Evolutionary conservation across 2,113 vertebrate genomes (phyloP).

Genomic region (Corythoichthys haematopterus): DNA sequence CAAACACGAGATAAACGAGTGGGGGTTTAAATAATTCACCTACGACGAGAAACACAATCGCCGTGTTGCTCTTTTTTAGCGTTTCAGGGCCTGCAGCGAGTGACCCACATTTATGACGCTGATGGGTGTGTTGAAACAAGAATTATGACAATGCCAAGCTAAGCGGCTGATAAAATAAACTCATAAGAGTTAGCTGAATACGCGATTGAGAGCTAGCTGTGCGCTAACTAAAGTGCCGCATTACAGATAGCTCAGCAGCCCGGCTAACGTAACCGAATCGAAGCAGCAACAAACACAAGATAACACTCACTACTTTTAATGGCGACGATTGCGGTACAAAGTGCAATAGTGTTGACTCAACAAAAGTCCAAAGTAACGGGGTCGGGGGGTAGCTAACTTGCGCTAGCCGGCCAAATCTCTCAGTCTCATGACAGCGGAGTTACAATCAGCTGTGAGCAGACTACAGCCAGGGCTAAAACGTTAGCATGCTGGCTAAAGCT

Average conservation of each 20-base stretch:
- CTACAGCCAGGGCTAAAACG: constrained; percentile 10
- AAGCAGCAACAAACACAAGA: constrained; percentile 2
- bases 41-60: constrained; percentile 62
- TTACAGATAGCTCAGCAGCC: constrained; percentile 23
- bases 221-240: constrained; percentile 37
- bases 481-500: not conserved
- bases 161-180: not conserved
- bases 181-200: not conserved
- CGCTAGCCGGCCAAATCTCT: constrained; percentile 13
- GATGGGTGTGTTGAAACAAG: not conserved
- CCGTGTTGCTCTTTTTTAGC: constrained; percentile 28
- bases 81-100: constrained; percentile 36
- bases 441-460: constrained; percentile 52
- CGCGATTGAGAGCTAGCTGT: not conserved
- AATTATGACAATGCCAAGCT: not conserved
- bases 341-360: not conserved
- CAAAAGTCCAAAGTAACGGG: not conserved
- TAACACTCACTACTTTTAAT: not conserved
- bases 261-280: constrained; percentile 28
- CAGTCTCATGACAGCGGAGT: constrained; percentile 18
- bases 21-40: constrained; percentile 63
- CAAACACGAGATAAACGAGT: constrained; percentile 47
- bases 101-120: constrained; percentile 39
- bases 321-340: not conserved
- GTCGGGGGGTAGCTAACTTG: not conserved